Conservation (phyloP, 2,888 invertebrate species). For the Sinodicranocentrus sp. region DNA sequence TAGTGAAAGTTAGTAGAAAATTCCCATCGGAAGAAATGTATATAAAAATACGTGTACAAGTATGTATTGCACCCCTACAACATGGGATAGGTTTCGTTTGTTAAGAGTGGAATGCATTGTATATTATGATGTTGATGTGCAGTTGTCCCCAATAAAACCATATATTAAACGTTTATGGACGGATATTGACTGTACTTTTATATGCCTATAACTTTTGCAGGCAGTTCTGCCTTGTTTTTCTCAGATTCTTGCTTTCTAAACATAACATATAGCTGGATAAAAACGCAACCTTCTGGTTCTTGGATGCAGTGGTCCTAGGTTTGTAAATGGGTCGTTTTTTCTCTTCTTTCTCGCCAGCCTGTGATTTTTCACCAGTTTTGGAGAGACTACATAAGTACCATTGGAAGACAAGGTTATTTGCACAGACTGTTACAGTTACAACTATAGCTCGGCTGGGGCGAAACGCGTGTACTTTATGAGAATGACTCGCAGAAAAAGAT, state of each 20-base stretch:
- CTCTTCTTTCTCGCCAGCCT: constrained; percentile 25
- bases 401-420: too few species aligned
- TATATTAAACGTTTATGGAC: constrained; percentile 35
- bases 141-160: constrained; percentile 45
- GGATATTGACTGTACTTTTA: not conserved
- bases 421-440: too few species aligned
- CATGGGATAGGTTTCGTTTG: too few species aligned
- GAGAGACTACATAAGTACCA: too few species aligned
- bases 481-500: not conserved
- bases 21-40: constrained; percentile 50
- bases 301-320: constrained; percentile 7
- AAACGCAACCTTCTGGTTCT: constrained; percentile 7
- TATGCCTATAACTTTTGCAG: not conserved
- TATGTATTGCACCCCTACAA: too few species aligned
- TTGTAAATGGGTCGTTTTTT: constrained; percentile 32
- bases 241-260: constrained; percentile 3
- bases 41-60: not conserved
- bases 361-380: constrained; percentile 11
- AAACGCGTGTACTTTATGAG: too few species aligned
- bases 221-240: constrained; percentile 1
- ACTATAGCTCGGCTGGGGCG: too few species aligned
- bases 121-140: constrained; percentile 32
- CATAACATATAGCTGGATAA: not conserved
- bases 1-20: constrained; percentile 52
- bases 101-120: not conserved